Base-by-base conservation (phyloP, 2,797 vertebrate species). In the Pitangus sulphuratus region DNA sequence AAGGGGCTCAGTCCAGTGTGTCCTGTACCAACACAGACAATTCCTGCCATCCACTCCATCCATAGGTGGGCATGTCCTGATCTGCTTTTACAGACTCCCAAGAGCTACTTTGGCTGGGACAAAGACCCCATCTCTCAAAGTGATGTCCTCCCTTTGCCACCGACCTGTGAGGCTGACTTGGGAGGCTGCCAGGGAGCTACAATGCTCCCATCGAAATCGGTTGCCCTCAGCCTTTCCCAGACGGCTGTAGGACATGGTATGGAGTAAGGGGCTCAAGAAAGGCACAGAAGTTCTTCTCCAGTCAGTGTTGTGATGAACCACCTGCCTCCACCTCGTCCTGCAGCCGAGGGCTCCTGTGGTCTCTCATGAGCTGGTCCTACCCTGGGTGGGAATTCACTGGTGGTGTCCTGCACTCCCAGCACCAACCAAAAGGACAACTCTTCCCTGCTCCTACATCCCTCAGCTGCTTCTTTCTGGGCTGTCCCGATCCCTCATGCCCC, bases 1-100 rank as follows among this genome's bases (percentile, higher is more conserved):
- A 25, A 50, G 21, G 22, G 26, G 12, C 40, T 64, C 1, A 1
- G 8, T 15, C 18, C 3, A 2, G 3, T 3, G 4, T 4, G 10
- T 42, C 33, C 37, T 68, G 12, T 19, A 5, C 11, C 9, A 25
- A 2, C 9, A 25, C 17, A 62, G 74, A n/a, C 22, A 30, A 28
- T 5, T 26, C 17, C 25, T 45, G 11, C 40, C 37, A 15, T 65
- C 51, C 21, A 71, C 26, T 71, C 25, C 14, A 28, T 14, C 71
- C 0, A 0, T 4, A 31, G 2, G 3, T 7, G 53, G 33, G 8
- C 9, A 11, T 12, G 17, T 28, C n/a, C 65, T 35, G 25, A 24
- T 35, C 50, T 40, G 24, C n/a, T 81, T 87, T 47, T 81, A 35
- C 75, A 77, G 40, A n/a, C 3, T 19, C 9, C 4, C 22, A 16